Evolutionary conservation across 2,113 vertebrate genomes (phyloP).

Genomic region (cattle (Bos taurus)): DNA sequence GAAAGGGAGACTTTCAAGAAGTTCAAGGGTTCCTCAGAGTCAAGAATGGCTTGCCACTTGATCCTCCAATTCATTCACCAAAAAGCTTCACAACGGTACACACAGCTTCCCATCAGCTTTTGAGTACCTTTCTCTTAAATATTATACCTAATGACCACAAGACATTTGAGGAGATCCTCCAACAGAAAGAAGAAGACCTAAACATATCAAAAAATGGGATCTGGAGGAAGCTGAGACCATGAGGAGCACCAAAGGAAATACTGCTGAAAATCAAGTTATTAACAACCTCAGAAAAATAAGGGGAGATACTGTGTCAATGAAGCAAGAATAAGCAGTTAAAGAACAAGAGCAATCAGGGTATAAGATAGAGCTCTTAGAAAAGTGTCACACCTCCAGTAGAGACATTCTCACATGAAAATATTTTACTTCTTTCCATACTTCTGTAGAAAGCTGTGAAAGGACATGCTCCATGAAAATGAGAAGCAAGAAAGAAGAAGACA

Average conservation of each 20-base stretch:
- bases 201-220: not conserved
- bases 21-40: not conserved
- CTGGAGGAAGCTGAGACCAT: not conserved
- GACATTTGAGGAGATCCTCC: not conserved
- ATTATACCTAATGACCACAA: not conserved
- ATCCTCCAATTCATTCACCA: not conserved
- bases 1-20: not conserved
- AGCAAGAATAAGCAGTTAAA: not conserved
- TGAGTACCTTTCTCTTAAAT: not conserved
- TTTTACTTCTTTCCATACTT: not conserved
- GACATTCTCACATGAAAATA: not conserved
- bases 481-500: not conserved
- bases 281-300: not conserved
- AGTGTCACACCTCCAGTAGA: not conserved
- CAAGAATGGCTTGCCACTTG: not conserved
- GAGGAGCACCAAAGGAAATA: not conserved
- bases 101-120: not conserved
- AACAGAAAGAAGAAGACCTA: not conserved
- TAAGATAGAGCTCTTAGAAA: not conserved
- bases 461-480: not conserved
- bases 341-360: not conserved
- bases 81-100: not conserved
- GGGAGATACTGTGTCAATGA: not conserved
- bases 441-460: not conserved
- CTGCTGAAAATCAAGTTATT: not conserved